Conservation (phyloP, 35 echinoderm and acorn worm genomes). For the Ophioderma brevispina region DNA sequence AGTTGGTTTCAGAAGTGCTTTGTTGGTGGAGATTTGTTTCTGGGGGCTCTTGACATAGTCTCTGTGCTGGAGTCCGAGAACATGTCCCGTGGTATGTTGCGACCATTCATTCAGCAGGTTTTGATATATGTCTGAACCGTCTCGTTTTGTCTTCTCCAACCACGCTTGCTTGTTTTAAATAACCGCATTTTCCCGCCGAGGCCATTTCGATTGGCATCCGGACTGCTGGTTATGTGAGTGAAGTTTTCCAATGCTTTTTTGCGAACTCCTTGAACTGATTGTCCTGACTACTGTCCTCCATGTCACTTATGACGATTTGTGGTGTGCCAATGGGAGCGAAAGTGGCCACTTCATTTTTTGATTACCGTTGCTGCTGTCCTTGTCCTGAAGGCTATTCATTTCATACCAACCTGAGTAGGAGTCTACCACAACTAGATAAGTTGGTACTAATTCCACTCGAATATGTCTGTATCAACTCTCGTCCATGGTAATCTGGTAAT, state of each 20-base stretch:
- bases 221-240: neutral
- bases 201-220: neutral
- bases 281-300: neutral
- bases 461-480: neutral
- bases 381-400: neutral
- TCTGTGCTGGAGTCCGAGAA: conserved; percentile 4
- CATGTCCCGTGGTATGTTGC: conserved; percentile 9
- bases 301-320: neutral
- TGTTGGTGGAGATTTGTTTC: neutral
- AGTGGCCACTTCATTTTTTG: neutral
- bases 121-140: conserved; percentile 14
- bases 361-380: neutral
- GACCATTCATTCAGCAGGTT: neutral
- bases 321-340: neutral
- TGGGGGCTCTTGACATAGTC: neutral
- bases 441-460: neutral
- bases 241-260: too few relatives aligned
- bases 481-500: neutral
- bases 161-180: neutral
- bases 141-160: conserved; percentile 17
- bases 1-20: neutral
- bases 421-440: neutral
- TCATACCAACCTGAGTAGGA: too few relatives aligned
- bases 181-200: conserved; percentile 24
- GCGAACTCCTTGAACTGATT: too few relatives aligned